Percentiles rank a stretch among this genome's conserved stretches.
phyloP scores from a whole-genome alignment of 2,113 vertebrate species.

The Phylloscopus trochilus region DNA sequence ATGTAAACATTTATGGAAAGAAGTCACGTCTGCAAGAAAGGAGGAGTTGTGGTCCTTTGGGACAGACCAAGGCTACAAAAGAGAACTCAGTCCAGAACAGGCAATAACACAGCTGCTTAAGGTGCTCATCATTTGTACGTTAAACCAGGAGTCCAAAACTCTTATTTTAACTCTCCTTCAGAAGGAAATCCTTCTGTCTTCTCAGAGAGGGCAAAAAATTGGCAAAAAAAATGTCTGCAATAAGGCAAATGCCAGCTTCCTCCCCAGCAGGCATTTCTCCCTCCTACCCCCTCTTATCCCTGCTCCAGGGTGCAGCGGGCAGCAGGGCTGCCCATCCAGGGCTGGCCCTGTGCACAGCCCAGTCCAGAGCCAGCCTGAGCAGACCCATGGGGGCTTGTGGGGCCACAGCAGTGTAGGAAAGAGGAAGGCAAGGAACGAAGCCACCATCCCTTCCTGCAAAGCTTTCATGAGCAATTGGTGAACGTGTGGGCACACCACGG shows the following conservation, averaged over 20 bases:
- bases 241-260: not conserved
- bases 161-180: not conserved
- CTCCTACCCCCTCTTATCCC: accelerated
- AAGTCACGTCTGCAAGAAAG: not conserved
- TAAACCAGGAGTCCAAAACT: not conserved
- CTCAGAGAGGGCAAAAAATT: not conserved
- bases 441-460: accelerated
- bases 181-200: not conserved
- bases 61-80: accelerated
- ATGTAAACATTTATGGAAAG: not conserved
- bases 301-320: accelerated
- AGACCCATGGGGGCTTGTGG: accelerated
- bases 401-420: not conserved
- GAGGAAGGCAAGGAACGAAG: accelerated
- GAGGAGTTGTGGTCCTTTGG: not conserved
- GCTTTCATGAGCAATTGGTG: not conserved
- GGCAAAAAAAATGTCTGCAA: not conserved
- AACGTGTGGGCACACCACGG: not conserved
- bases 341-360: not conserved
- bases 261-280: not conserved
- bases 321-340: not conserved
- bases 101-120: not conserved
- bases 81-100: not conserved
- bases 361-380: not conserved
- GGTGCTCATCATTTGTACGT: accelerated